Conservation (phyloP, 2,797 vertebrate species). For the Eupleurogrammus muticus region DNA sequence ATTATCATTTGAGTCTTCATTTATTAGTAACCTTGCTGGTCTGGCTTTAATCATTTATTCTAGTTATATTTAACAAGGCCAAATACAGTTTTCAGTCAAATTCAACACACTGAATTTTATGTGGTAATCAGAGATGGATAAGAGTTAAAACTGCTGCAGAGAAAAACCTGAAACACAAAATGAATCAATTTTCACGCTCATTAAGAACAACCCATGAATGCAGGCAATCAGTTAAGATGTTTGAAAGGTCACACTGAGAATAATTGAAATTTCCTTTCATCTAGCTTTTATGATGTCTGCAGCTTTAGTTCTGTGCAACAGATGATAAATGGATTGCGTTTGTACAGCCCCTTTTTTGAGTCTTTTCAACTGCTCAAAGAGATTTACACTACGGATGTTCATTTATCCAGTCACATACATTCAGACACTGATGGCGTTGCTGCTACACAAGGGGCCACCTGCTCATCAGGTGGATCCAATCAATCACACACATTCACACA, state of each 20-base stretch:
- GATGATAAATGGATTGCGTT: too few species aligned
- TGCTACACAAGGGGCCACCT: too few species aligned
- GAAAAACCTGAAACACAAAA: not conserved
- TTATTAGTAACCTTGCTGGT: not conserved
- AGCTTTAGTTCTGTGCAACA: not conserved
- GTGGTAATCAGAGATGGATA: not conserved
- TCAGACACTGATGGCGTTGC: too few species aligned
- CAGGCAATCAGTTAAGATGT: not conserved
- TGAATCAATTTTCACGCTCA: not conserved
- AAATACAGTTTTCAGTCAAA: not conserved
- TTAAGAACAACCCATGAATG: not conserved
- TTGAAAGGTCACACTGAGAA: not conserved
- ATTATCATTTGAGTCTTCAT: too few species aligned
- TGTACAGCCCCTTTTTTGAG: too few species aligned
- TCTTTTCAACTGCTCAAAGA: too few species aligned
- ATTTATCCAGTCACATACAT: too few species aligned
- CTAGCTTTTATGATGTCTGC: not conserved
- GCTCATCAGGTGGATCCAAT: too few species aligned
- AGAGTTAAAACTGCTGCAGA: not conserved
- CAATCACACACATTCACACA: too few species aligned
- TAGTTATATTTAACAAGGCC: not conserved
- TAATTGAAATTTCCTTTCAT: not conserved
- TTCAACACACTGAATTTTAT: not conserved
- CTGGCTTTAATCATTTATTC: not conserved
- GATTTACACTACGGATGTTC: too few species aligned